Percentiles rank a stretch among this genome's conserved stretches.
phyloP scores from a whole-genome alignment of 2,113 vertebrate species.

The Condylura cristata region DNA sequence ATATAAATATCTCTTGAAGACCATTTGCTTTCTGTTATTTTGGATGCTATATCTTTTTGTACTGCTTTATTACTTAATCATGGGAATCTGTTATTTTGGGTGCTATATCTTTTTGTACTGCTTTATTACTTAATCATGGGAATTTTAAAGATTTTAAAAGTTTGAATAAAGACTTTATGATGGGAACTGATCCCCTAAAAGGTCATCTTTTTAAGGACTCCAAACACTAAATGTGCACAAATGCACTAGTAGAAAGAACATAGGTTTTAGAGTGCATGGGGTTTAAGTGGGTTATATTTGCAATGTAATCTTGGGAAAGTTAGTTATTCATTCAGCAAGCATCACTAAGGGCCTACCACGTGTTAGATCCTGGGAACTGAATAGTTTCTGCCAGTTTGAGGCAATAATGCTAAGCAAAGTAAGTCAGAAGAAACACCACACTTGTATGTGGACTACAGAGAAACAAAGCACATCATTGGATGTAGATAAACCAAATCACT shows the following conservation, averaged over 20 bases:
- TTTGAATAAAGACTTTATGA: background rate
- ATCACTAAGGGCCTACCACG: background rate
- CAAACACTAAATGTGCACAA: background rate
- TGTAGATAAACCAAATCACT: too few species aligned
- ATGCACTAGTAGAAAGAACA: background rate
- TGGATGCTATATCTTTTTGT: background rate
- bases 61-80: constrained; percentile 1
- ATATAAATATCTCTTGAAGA: background rate
- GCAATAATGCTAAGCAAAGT: too few species aligned
- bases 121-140: constrained; percentile 26
- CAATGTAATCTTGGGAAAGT: background rate
- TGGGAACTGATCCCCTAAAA: background rate
- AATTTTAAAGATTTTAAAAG: background rate
- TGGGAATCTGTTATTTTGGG: background rate
- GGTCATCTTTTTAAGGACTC: background rate
- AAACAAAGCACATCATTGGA: too few species aligned
- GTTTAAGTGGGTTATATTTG: constrained; percentile 52
- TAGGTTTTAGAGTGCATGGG: background rate
- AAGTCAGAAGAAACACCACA: too few species aligned
- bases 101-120: background rate
- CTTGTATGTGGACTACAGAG: too few species aligned
- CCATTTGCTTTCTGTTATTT: too few species aligned
- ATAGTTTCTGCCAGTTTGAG: background rate
- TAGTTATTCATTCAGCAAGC: constrained; percentile 28
- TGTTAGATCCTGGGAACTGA: background rate